Evolutionary conservation across 2,888 invertebrate genomes (phyloP).

Genomic region (Cabera pusaria): DNA sequence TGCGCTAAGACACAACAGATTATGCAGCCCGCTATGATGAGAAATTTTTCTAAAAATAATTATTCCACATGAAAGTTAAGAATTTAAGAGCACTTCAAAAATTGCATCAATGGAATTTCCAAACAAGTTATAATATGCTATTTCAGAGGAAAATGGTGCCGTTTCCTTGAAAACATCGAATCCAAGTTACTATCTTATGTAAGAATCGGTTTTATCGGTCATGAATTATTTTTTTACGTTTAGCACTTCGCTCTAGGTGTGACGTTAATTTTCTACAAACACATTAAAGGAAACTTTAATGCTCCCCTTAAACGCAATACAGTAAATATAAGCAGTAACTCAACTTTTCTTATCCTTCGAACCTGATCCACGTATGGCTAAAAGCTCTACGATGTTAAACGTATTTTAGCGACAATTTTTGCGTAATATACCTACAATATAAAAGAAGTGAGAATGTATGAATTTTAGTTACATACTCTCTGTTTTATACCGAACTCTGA

Average conservation of each 20-base stretch:
- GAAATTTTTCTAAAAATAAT: too few species aligned
- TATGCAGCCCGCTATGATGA: too few species aligned
- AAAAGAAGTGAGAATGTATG: too few species aligned
- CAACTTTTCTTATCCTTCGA: too few species aligned
- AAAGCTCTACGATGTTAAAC: too few species aligned
- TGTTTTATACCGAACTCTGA: slow-evolving; percentile 9
- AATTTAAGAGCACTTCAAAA: too few species aligned
- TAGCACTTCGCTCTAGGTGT: slow-evolving; percentile 48
- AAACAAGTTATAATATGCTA: slow-evolving; percentile 1
- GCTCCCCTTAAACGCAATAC: slow-evolving; percentile 30
- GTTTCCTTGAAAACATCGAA: slow-evolving; percentile 21
- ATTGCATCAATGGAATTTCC: too few species aligned
- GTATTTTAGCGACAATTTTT: too few species aligned
- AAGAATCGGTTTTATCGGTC: slow-evolving; percentile 47
- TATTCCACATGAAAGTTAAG: too few species aligned
- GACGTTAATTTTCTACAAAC: slow-evolving; percentile 59
- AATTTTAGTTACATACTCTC: slow-evolving; percentile 12
- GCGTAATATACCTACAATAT: too few species aligned
- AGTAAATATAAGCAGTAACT: slow-evolving; percentile 9
- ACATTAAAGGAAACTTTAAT: slow-evolving; percentile 60
- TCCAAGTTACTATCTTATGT: slow-evolving; percentile 45
- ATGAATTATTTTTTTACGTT: slow-evolving; percentile 52
- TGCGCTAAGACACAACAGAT: too few species aligned
- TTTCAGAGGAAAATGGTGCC: slow-evolving; percentile 12
- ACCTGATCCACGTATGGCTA: too few species aligned